Conservation (phyloP, 2,113 vertebrate species). For the Isichthys henryi region DNA sequence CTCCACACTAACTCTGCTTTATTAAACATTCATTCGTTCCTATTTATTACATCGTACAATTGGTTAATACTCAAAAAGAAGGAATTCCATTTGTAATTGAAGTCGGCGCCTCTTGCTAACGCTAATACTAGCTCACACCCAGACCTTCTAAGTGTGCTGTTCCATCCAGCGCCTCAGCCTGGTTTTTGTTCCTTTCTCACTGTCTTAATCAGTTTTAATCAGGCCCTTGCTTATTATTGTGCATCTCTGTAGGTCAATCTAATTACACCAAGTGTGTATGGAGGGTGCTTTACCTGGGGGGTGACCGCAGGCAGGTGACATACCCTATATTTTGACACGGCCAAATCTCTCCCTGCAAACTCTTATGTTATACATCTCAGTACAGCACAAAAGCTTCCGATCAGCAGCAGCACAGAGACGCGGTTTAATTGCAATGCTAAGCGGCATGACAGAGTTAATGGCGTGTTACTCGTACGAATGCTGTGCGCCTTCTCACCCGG, state of each 20-base stretch:
- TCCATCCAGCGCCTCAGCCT: conserved; percentile 7
- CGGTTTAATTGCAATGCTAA: neutral
- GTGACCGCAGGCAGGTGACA: neutral
- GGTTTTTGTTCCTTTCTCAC: neutral
- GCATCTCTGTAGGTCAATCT: conserved; percentile 54
- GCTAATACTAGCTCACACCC: conserved; percentile 6
- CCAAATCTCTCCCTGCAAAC: neutral
- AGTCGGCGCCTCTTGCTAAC: conserved; percentile 41
- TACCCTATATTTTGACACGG: neutral
- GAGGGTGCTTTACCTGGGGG: neutral
- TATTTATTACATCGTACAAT: conserved; percentile 47
- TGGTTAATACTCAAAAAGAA: conserved; percentile 48
- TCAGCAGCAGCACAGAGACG: neutral
- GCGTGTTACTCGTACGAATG: neutral
- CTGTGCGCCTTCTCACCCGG: neutral
- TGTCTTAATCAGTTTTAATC: neutral
- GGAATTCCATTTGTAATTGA: conserved; percentile 54
- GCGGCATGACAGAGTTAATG: neutral
- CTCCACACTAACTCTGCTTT: neutral
- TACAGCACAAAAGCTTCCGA: neutral
- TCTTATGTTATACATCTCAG: neutral
- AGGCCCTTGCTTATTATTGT: conserved; percentile 44
- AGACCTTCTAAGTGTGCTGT: conserved; percentile 43
- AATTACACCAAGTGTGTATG: conserved; percentile 39
- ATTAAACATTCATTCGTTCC: conserved; percentile 30